Evolutionary conservation across 2,797 vertebrate genomes (phyloP).

Genomic region (Paratrypauchen microcephalus): DNA sequence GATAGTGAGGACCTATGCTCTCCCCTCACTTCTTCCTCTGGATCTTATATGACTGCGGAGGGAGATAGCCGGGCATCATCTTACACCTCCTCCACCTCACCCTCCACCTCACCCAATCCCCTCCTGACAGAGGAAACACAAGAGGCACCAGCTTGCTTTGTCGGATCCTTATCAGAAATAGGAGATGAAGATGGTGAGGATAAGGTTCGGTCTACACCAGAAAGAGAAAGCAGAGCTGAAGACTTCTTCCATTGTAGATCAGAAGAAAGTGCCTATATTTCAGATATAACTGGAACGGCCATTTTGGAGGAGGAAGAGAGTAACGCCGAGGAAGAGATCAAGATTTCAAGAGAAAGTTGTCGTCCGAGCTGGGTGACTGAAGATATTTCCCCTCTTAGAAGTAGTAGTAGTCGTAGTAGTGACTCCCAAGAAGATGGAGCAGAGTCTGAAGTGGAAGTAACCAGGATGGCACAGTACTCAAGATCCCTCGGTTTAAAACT

Average conservation of each 20-base stretch:
- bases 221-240: constrained; percentile 57
- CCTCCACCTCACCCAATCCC: constrained; percentile 89
- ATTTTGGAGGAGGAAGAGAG: constrained; percentile 71
- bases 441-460: constrained; percentile 68
- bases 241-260: constrained; percentile 59
- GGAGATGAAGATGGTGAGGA: constrained; percentile 82
- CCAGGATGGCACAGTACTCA: constrained; percentile 37
- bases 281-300: constrained; percentile 55
- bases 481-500: constrained; percentile 66
- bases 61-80: constrained; percentile 92
- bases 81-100: constrained; percentile 86
- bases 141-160: constrained; percentile 79
- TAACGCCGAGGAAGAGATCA: constrained; percentile 56
- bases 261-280: constrained; percentile 52
- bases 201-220: constrained; percentile 53
- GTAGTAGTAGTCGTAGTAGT: constrained; percentile 73
- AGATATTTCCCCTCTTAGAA: constrained; percentile 64
- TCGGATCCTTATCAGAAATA: constrained; percentile 78
- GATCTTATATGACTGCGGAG: constrained; percentile 93
- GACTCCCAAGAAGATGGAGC: constrained; percentile 74
- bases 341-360: constrained; percentile 62
- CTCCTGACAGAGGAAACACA: constrained; percentile 81
- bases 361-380: constrained; percentile 75
- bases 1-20: constrained; percentile 85
- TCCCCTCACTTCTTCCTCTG: constrained; percentile 90